phyloP scores from a whole-genome alignment of 2,797 vertebrate genomes.

The Cyclura pinguis region DNA sequence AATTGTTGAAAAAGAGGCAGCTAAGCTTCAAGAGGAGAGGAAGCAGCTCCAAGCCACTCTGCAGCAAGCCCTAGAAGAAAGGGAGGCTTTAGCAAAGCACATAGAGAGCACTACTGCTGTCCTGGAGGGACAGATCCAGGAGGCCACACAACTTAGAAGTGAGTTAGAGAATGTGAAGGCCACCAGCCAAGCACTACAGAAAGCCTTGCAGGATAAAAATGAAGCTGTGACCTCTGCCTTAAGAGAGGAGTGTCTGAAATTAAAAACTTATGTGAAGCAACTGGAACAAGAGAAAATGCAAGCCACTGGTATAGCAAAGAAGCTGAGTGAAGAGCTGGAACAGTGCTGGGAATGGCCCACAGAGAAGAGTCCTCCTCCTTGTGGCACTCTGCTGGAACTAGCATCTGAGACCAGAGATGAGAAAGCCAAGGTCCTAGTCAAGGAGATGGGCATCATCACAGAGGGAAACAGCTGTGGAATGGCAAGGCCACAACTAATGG shows the following conservation, averaged over 20 bases:
- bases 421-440: background rate
- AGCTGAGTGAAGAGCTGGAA: background rate
- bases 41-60: background rate
- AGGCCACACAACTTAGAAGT: background rate
- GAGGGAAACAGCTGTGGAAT: constrained; percentile 6
- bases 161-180: constrained; percentile 18
- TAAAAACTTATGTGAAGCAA: background rate
- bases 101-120: background rate
- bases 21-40: constrained; percentile 9
- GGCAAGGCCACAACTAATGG: background rate
- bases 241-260: constrained; percentile 11
- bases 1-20: constrained; percentile 6
- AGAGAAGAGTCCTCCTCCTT: background rate
- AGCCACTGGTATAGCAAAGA: background rate
- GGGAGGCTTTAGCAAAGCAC: background rate
- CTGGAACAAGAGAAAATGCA: constrained; percentile 10
- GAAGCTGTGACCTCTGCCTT: background rate
- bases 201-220: constrained; percentile 15
- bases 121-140: constrained; percentile 7
- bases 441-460: background rate
- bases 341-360: background rate
- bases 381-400: background rate
- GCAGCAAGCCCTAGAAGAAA: background rate
- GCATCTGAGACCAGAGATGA: background rate
- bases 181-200: constrained; percentile 6